phyloP scores from a whole-genome alignment of 2,797 vertebrate genomes.

The Coilia nasus region DNA sequence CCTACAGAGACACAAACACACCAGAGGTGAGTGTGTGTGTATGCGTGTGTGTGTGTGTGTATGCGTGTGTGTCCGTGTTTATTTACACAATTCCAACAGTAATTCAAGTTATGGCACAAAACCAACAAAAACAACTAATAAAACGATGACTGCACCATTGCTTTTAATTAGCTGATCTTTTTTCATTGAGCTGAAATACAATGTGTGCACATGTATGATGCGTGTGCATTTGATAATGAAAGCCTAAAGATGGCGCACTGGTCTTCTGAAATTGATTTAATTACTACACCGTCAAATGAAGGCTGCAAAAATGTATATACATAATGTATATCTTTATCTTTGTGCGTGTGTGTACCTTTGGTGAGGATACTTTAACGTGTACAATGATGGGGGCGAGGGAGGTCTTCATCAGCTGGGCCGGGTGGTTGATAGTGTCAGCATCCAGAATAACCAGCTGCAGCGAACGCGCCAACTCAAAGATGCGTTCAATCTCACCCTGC shows the following conservation, averaged over 20 bases:
- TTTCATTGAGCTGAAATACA: neutral
- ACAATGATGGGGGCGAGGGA: constrained; percentile 96
- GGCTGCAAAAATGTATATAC: too few species aligned
- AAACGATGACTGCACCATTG: too few species aligned
- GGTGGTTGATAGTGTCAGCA: constrained; percentile 96
- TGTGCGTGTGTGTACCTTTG: constrained; percentile 80
- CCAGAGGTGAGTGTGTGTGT: constrained; percentile 29
- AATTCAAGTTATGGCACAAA: too few species aligned
- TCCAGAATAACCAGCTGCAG: constrained; percentile 95
- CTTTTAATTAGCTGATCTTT: too few species aligned
- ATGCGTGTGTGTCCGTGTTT: neutral
- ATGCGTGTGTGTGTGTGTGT: neutral
- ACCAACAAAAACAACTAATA: too few species aligned
- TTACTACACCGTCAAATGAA: too few species aligned
- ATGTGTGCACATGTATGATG: constrained; percentile 38
- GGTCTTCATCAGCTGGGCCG: constrained; percentile 95
- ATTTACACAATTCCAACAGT: too few species aligned
- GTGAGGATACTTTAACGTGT: constrained; percentile 97
- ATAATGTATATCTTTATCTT: constrained; percentile 11
- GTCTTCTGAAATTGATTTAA: too few species aligned
- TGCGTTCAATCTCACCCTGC: constrained; percentile 96
- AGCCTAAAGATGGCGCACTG: too few species aligned
- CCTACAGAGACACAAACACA: constrained; percentile 67
- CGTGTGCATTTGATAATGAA: neutral
- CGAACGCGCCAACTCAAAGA: constrained; percentile 94